Percentiles rank a stretch among this genome's conserved stretches.
These are phyloP conservation scores for Oreortyx pictus DNA, from an alignment of 2,797 vertebrate genomes.

Conservation along the genomic window DNA sequence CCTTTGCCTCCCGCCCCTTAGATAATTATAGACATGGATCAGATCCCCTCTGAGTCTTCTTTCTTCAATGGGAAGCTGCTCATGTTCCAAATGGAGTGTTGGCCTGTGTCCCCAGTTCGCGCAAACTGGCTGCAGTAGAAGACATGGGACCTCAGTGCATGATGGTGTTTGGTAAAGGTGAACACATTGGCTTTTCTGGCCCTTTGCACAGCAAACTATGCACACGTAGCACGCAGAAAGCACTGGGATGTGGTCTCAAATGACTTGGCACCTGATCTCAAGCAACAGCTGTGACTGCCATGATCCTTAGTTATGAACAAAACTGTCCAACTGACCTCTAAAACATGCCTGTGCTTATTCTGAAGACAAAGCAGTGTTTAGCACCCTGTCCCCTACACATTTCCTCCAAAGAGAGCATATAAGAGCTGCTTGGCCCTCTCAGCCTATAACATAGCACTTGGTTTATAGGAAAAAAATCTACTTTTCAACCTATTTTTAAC, in stretches of 20 bases:
- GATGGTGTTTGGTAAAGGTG: not conserved
- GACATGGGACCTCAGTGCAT: not conserved
- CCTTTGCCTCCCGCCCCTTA: no score
- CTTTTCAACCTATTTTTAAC: conserved; percentile 14
- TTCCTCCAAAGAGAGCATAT: not conserved
- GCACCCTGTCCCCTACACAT: accelerated
- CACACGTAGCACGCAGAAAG: accelerated
- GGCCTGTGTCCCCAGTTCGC: not conserved
- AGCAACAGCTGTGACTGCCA: not conserved
- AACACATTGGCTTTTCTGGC: accelerated
- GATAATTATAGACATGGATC: no score
- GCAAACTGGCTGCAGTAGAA: no score
- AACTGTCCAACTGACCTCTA: not conserved
- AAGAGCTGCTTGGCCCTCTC: not conserved
- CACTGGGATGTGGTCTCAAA: not conserved
- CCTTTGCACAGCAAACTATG: not conserved
- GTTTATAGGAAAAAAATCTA: not conserved
- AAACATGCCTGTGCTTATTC: not conserved
- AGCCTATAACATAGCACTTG: not conserved
- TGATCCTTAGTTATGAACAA: not conserved
- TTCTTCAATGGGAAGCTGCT: not conserved
- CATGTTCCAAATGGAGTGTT: not conserved
- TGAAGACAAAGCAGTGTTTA: not conserved
- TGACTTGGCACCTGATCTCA: not conserved
- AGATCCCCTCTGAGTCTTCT: no score